Evolutionary conservation across 2,888 invertebrate genomes (phyloP).

Genomic region (Trachelus iudaicus): DNA sequence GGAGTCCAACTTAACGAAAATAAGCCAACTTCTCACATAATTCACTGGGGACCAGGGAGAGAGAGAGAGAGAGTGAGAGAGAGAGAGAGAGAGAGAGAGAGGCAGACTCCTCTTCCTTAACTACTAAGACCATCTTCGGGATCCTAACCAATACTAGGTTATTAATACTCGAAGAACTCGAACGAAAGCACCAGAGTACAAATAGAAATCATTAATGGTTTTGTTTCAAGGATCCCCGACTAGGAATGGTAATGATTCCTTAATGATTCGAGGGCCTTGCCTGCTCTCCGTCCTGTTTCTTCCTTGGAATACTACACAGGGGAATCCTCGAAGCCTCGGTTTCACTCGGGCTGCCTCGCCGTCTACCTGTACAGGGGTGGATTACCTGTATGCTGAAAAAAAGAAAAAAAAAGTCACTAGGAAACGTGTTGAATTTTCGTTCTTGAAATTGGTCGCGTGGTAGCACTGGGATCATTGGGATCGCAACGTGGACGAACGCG

Average conservation of each 20-base stretch:
- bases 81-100: slow-evolving; percentile 6
- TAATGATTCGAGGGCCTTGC: slow-evolving; percentile 42
- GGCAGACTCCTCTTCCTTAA: neutral
- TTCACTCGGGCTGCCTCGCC: slow-evolving; percentile 1
- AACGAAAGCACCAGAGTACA: slow-evolving; percentile 49
- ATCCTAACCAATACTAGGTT: neutral
- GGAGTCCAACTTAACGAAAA: slow-evolving; percentile 61
- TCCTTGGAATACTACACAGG: slow-evolving; percentile 7
- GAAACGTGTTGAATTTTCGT: slow-evolving; percentile 13
- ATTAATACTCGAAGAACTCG: neutral
- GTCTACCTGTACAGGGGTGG: slow-evolving; percentile 2
- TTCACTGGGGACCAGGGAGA: slow-evolving; percentile 45
- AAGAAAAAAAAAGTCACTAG: neutral
- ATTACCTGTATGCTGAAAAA: neutral
- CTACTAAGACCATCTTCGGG: neutral
- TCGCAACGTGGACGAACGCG: neutral
- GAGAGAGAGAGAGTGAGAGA: neutral
- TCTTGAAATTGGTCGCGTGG: slow-evolving; percentile 3
- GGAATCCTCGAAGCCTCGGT: neutral
- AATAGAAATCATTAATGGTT: slow-evolving; percentile 64
- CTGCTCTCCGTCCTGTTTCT: slow-evolving; percentile 25
- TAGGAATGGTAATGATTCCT: slow-evolving; percentile 53
- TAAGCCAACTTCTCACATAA: slow-evolving; percentile 63
- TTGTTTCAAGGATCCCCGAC: slow-evolving; percentile 56
- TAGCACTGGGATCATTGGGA: neutral